A percentile compares a stretch with the other conserved stretches of the same genome.
phyloP scores from a whole-genome alignment of 2,888 invertebrate species.

The Dendrolimus houi region DNA sequence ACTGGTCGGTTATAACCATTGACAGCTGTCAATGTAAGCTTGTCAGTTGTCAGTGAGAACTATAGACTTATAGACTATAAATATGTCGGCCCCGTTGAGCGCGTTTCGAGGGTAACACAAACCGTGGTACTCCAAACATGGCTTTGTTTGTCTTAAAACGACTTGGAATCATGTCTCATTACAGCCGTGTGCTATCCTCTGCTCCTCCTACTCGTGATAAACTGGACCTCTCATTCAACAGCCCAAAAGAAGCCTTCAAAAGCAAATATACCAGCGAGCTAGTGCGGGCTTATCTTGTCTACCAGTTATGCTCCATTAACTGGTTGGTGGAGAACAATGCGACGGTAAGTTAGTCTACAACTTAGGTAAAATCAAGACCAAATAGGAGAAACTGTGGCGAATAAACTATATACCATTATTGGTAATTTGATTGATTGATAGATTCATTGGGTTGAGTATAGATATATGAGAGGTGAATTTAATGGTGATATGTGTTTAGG shows the following conservation, averaged over 20 bases:
- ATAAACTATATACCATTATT: too few species aligned
- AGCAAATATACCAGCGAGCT: conserved; percentile 97
- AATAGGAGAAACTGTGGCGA: too few species aligned
- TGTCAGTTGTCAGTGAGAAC: conserved; percentile 37
- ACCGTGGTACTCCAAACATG: conserved; percentile 53
- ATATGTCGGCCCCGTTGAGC: conserved; percentile 42
- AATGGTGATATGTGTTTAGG: too few species aligned
- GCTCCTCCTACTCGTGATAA: conserved; percentile 73
- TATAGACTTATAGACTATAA: conserved; percentile 35
- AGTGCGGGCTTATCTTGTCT: conserved; percentile 92
- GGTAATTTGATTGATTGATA: too few species aligned
- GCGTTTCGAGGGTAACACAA: conserved; percentile 41
- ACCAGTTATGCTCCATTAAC: conserved; percentile 91
- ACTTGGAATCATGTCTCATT: conserved; percentile 50
- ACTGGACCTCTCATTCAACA: conserved; percentile 90
- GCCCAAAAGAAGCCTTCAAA: conserved; percentile 93
- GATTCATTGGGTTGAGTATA: too few species aligned
- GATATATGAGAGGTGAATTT: too few species aligned
- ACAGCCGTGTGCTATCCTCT: conserved; percentile 45
- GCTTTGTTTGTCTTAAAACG: conserved; percentile 54
- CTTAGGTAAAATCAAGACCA: conserved; percentile 56
- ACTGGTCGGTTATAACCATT: too few species aligned
- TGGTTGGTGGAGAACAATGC: conserved; percentile 94
- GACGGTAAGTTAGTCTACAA: conserved; percentile 81
- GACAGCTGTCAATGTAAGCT: too few species aligned